phyloP scores from a whole-genome alignment of 92 coral and sea anemone genomes.

The Isaurus tuberculatus region DNA sequence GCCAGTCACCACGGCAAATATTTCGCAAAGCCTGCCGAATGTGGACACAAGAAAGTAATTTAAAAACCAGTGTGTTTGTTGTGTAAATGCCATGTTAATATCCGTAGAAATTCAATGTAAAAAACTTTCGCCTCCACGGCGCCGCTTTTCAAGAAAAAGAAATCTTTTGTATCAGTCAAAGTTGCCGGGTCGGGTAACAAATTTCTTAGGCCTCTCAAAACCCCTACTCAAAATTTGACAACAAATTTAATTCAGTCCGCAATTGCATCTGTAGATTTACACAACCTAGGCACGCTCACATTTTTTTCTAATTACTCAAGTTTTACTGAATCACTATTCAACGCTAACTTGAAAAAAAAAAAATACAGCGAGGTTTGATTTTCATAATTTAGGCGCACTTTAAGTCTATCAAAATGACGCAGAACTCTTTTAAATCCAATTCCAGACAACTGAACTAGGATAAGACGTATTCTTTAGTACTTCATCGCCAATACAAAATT shows the following conservation, averaged over 20 bases:
- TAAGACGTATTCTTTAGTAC: neutral
- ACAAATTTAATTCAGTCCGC: neutral
- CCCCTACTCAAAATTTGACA: neutral
- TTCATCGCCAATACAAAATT: neutral
- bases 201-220: neutral
- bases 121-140: constrained; percentile 31
- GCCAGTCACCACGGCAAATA: constrained; percentile 23
- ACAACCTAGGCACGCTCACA: neutral
- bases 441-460: neutral
- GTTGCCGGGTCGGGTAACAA: neutral
- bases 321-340: neutral
- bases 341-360: neutral
- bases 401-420: neutral
- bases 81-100: constrained; percentile 22
- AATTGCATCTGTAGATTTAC: neutral
- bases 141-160: constrained; percentile 7
- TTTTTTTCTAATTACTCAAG: neutral
- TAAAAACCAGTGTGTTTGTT: neutral
- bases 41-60: constrained; percentile 32
- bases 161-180: neutral
- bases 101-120: neutral
- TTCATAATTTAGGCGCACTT: neutral
- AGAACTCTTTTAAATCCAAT: neutral
- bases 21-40: constrained; percentile 16
- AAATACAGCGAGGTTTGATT: neutral